Conservation (phyloP, 1,140 invertebrate genomes). For the Contarinia nasturtii region DNA sequence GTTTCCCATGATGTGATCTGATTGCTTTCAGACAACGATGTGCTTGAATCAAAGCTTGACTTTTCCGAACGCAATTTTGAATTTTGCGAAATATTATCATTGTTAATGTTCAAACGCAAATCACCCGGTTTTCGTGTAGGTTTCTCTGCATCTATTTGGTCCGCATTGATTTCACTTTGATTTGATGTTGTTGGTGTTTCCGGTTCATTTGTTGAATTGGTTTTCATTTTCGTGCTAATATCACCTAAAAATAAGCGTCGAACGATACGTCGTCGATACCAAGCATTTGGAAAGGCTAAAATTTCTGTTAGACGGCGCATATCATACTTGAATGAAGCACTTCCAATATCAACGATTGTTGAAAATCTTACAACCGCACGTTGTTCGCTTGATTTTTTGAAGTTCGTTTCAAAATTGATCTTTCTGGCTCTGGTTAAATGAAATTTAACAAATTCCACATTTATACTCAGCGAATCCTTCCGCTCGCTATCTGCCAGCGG, state of each 20-base stretch:
- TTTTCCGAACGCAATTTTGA: constrained; percentile 29
- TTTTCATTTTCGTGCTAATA: constrained; percentile 26
- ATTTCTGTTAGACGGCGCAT: constrained; percentile 96
- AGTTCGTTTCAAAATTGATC: constrained; percentile 43
- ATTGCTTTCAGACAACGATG: constrained; percentile 19
- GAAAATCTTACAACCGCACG: constrained; percentile 77
- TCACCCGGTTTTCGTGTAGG: background rate
- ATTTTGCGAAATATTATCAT: constrained; percentile 23
- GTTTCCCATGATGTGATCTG: constrained; percentile 73
- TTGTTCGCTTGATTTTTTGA: constrained; percentile 26
- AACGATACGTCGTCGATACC: constrained; percentile 88
- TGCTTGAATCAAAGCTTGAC: constrained; percentile 17
- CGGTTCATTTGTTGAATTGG: constrained; percentile 14
- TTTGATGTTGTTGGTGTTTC: constrained; percentile 10
- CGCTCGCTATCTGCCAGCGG: constrained; percentile 73
- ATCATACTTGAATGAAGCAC: constrained; percentile 97
- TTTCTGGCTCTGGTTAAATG: constrained; percentile 78
- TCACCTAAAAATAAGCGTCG: constrained; percentile 85
- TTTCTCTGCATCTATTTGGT: background rate
- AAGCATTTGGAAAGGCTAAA: constrained; percentile 92
- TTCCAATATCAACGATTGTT: constrained; percentile 88
- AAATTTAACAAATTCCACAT: constrained; percentile 94
- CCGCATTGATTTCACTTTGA: background rate
- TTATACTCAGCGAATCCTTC: constrained; percentile 88
- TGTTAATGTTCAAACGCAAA: constrained; percentile 28